phyloP scores from a whole-genome alignment of 2,113 vertebrate genomes.

The Jacana jacana region DNA sequence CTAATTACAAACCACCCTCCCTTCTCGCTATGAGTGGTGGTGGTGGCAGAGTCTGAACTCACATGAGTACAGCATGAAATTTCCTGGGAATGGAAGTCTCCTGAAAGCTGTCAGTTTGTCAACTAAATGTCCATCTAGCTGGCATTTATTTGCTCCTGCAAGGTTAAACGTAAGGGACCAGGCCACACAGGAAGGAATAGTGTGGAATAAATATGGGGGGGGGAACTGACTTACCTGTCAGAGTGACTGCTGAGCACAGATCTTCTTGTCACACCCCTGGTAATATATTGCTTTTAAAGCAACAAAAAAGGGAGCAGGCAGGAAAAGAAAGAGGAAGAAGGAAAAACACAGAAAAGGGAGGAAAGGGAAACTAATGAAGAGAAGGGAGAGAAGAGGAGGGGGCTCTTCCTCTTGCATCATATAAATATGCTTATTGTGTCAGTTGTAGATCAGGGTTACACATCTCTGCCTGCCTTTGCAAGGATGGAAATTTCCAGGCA shows the following conservation, averaged over 20 bases:
- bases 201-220: not conserved
- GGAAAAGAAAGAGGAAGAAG: slow-evolving; percentile 15
- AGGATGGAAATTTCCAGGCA: not conserved
- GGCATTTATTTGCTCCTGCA: not conserved
- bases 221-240: slow-evolving; percentile 47
- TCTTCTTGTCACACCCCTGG: slow-evolving; percentile 44
- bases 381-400: not conserved
- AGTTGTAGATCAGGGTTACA: not conserved
- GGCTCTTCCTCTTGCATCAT: not conserved
- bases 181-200: not conserved
- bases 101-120: slow-evolving; percentile 3
- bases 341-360: slow-evolving; percentile 35
- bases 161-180: not conserved
- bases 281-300: slow-evolving; percentile 53
- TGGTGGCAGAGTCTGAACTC: not conserved
- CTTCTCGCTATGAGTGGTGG: not conserved
- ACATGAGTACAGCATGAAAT: not conserved
- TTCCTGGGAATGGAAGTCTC: not conserved
- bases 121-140: not conserved
- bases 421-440: not conserved
- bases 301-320: slow-evolving; percentile 23
- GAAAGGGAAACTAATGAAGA: slow-evolving; percentile 40
- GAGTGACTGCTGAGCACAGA: slow-evolving; percentile 29
- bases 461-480: not conserved
- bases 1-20: not conserved